These are phyloP conservation scores for Drosophila hamatofila DNA, from an alignment of 2,888 invertebrate species.

Conservation along the genomic window DNA sequence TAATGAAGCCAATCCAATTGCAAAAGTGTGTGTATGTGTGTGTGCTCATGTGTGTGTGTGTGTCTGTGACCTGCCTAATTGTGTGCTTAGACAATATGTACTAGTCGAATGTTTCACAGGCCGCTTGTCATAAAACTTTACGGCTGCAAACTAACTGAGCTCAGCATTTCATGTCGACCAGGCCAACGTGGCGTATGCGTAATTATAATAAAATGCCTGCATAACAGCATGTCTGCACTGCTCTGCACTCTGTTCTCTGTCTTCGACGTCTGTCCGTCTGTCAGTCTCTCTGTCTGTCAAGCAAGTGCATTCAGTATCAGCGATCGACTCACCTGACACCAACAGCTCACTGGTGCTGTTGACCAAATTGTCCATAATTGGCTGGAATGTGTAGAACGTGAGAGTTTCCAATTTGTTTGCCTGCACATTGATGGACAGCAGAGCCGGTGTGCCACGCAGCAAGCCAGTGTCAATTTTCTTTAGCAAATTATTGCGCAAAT, in stretches of 20 bases:
- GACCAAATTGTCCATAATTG: conserved; percentile 91
- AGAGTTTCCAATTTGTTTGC: conserved; percentile 91
- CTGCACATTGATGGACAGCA: conserved; percentile 91
- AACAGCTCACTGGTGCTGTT: conserved; percentile 91
- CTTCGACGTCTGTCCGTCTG: neutral
- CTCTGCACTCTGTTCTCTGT: neutral
- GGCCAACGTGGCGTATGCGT: conserved; percentile 70
- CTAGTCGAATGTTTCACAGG: conserved; percentile 34
- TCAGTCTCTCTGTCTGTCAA: conserved; percentile 26
- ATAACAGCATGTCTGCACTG: conserved; percentile 14
- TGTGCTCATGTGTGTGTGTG: conserved; percentile 15
- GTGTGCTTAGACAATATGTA: conserved; percentile 49
- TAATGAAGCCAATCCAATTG: conserved; percentile 75
- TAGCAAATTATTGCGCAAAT: conserved; percentile 91
- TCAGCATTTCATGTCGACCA: conserved; percentile 48
- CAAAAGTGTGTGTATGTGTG: conserved; percentile 16
- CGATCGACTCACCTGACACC: conserved; percentile 88
- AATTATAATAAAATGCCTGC: conserved; percentile 68
- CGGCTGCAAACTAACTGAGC: conserved; percentile 31
- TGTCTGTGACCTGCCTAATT: conserved; percentile 46
- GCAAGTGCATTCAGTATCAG: conserved; percentile 22
- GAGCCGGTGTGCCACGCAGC: conserved; percentile 90
- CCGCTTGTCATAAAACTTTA: conserved; percentile 67
- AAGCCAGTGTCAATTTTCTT: conserved; percentile 90
- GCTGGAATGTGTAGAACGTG: conserved; percentile 90